A percentile compares a stretch with the other conserved stretches of the same genome.
Conservation (phyloP, 2,888 invertebrate genomes). For the Cynaeus angustus region DNA sequence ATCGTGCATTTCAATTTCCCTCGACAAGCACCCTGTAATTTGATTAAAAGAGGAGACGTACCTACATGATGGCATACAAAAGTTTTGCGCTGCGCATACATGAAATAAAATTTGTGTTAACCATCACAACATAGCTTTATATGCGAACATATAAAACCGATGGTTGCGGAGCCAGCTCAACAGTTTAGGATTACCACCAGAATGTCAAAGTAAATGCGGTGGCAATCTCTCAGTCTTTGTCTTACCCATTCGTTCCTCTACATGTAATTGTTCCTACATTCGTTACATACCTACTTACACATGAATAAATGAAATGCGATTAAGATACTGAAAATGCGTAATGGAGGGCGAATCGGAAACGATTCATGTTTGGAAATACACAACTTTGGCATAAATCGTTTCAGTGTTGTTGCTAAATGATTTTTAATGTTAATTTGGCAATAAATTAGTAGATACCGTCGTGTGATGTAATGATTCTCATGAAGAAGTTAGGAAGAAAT, state of each 20-base stretch:
- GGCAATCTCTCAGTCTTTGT: slow-evolving; percentile 50
- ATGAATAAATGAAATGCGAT: slow-evolving; percentile 40
- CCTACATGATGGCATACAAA: slow-evolving; percentile 33
- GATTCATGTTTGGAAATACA: slow-evolving; percentile 11
- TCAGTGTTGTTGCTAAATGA: slow-evolving; percentile 34
- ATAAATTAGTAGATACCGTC: slow-evolving; percentile 21
- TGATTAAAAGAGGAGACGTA: slow-evolving; percentile 37
- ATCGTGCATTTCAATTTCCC: slow-evolving; percentile 43
- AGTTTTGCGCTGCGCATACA: slow-evolving; percentile 10
- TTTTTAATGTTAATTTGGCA: slow-evolving; percentile 38
- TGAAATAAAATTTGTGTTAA: slow-evolving; percentile 17
- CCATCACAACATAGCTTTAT: slow-evolving; percentile 1
- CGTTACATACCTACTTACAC: slow-evolving; percentile 46
- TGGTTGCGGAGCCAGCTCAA: slow-evolving; percentile 46
- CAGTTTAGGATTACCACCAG: slow-evolving; percentile 44
- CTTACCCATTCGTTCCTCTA: slow-evolving; percentile 47
- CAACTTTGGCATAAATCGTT: slow-evolving; percentile 16
- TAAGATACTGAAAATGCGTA: slow-evolving; percentile 14
- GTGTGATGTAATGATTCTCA: slow-evolving; percentile 29
- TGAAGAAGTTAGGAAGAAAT: slow-evolving; percentile 2
- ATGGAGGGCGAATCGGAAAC: slow-evolving; percentile 18
- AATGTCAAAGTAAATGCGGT: slow-evolving; percentile 15
- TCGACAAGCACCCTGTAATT: slow-evolving; percentile 53
- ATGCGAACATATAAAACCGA: background rate
- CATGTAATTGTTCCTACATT: slow-evolving; percentile 35